Conservation (phyloP, 2,797 vertebrate species). For the Eutrigla gurnardus region DNA sequence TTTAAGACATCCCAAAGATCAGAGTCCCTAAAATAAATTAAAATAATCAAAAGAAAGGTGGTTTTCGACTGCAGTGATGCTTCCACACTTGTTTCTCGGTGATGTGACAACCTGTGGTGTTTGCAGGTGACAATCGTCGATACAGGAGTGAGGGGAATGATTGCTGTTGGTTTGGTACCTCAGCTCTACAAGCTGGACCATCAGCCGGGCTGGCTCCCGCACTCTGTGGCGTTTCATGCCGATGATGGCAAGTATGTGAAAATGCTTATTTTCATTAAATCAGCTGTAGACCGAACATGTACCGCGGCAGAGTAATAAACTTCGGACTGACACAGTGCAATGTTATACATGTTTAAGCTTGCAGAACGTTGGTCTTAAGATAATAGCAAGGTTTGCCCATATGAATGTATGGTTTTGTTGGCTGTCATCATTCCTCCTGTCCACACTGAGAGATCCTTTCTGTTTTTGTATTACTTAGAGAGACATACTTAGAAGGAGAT, state of each 20-base stretch:
- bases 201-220: constrained; percentile 94
- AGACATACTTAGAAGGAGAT: background rate
- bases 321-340: background rate
- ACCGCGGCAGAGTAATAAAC: background rate
- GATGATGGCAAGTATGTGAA: constrained; percentile 95
- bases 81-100: background rate
- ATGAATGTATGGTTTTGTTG: background rate
- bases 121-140: constrained; percentile 93
- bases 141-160: constrained; percentile 94
- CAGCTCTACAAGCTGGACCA: constrained; percentile 95
- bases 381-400: background rate
- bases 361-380: background rate
- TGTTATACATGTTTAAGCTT: background rate
- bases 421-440: background rate
- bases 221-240: constrained; percentile 95
- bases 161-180: constrained; percentile 94
- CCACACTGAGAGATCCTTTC: background rate
- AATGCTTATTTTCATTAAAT: background rate
- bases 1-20: background rate
- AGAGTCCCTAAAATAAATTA: background rate
- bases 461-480: background rate
- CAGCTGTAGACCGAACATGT: background rate
- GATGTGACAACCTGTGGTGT: constrained; percentile 8
- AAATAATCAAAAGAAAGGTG: background rate
- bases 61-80: background rate